These are phyloP conservation scores for Drosophila niveifrons DNA, from an alignment of 2,888 invertebrate genomes.

Conservation along the genomic window DNA sequence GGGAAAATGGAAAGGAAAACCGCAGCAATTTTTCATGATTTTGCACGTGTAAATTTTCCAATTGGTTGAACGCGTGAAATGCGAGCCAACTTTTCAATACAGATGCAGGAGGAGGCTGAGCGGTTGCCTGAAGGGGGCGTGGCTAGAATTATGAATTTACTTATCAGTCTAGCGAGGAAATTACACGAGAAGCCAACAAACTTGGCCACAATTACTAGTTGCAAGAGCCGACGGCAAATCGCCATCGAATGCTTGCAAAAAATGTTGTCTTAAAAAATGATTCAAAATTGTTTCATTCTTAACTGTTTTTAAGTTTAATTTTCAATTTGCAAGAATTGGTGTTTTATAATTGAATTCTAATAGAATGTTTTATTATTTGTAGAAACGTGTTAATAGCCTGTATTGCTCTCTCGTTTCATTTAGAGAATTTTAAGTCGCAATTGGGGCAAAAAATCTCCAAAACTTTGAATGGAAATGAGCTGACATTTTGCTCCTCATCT, in stretches of 20 bases:
- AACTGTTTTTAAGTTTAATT: no score
- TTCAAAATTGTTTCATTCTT: no score
- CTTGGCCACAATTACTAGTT: background rate
- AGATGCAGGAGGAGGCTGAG: background rate
- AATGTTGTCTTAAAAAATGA: no score
- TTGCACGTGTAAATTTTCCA: slow-evolving; percentile 84
- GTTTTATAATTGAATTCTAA: no score
- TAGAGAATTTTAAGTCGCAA: slow-evolving; percentile 21
- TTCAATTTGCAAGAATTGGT: no score
- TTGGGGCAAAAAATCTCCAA: slow-evolving; percentile 38
- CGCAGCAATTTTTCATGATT: slow-evolving; percentile 84
- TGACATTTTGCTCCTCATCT: slow-evolving; percentile 17
- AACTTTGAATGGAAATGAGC: slow-evolving; percentile 39
- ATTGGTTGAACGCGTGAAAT: slow-evolving; percentile 79
- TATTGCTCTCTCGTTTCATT: background rate
- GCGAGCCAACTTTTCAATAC: slow-evolving; percentile 31
- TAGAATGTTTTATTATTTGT: no score
- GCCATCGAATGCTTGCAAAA: no score
- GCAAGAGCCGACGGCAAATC: slow-evolving; percentile 42
- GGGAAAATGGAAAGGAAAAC: slow-evolving; percentile 58
- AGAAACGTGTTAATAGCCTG: no score
- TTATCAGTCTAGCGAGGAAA: slow-evolving; percentile 6
- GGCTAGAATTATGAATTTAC: slow-evolving; percentile 23
- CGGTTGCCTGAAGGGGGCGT: slow-evolving; percentile 23
- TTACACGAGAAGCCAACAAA: background rate